A percentile compares a stretch with the other conserved stretches of the same genome.
phyloP scores from a whole-genome alignment of 1,140 invertebrate species.

The Anastrepha obliqua region DNA sequence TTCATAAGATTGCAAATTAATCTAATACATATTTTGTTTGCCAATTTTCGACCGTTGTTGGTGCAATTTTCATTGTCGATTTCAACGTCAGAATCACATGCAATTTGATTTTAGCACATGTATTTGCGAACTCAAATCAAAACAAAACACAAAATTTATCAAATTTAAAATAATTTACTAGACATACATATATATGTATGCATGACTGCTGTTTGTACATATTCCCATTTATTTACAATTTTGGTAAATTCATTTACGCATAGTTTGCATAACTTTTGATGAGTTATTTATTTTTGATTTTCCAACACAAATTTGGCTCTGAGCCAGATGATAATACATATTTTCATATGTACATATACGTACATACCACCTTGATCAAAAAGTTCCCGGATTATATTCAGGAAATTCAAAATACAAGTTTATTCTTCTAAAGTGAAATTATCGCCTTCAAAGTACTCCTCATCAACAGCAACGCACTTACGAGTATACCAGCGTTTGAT shows the following conservation, averaged over 20 bases:
- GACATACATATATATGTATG: background rate
- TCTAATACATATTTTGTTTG: too few species aligned
- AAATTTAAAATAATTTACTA: conserved; percentile 23
- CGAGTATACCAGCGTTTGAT: too few species aligned
- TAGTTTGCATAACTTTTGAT: too few species aligned
- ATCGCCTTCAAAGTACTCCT: too few species aligned
- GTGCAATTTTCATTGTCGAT: conserved; percentile 3
- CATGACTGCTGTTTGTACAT: background rate
- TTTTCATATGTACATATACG: background rate
- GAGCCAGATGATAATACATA: background rate
- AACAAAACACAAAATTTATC: background rate
- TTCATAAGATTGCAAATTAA: too few species aligned
- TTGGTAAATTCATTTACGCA: background rate
- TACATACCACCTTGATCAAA: background rate
- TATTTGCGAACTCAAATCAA: conserved; percentile 15
- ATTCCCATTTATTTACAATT: background rate
- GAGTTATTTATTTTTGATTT: background rate
- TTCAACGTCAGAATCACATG: conserved; percentile 30
- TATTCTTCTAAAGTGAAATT: too few species aligned
- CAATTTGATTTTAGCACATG: background rate
- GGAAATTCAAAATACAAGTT: too few species aligned
- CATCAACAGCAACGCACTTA: too few species aligned
- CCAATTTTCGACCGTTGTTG: too few species aligned
- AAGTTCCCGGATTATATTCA: too few species aligned
- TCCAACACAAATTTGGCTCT: background rate